Base-by-base conservation (phyloP, 2,113 vertebrate species). In the Spea multiplicata region DNA sequence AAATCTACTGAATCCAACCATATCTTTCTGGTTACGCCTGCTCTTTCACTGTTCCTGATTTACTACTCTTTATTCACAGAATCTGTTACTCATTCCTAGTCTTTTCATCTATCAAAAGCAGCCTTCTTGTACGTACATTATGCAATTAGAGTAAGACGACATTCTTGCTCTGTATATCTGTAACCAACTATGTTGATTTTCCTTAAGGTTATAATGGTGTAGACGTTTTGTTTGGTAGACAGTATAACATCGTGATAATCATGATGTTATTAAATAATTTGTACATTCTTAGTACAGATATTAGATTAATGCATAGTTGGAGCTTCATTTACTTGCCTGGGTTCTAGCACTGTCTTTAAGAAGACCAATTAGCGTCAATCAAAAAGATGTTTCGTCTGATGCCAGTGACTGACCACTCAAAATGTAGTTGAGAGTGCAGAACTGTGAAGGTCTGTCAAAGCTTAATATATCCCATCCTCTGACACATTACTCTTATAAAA, bases 361-460 rank as follows among this genome's bases (percentile, higher is more conserved):
- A 14, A 16, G 14, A 8, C 77, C 62, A 80, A 80, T 80, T 80
- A 80, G 62, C 67, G 77, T 80, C 77, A 80, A 13, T 73, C 71
- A 80, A 44, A 67, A 4, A 30, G 70, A 14, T 44, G 50, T 46
- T 73, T 57, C 53, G 55, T 67, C 70, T 66, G 44, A 73, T 59
- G 70, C 44, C 69, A 47, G 52, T 46, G 47, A 62, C 69, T 66
- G 69, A 78, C 76, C 76, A 72, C 14, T 65, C 44, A 57, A 65
- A 53, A 59, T 66, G 8, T 66, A 8, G 44, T 12, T 44, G 57
- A 70, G 30, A 66, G 30, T 10, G 9, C 45, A 47, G 44, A 8
- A 12, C 61, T 71, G 17, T 13, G 7, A 78, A 78, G 69, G 72
- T 72, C 55, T 78, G 69, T 52, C 16, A 30, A 10, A 46, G 5